Evolutionary conservation across 2,113 vertebrate genomes (phyloP).

Genomic region (Cyphomyrus plagiostoma): DNA sequence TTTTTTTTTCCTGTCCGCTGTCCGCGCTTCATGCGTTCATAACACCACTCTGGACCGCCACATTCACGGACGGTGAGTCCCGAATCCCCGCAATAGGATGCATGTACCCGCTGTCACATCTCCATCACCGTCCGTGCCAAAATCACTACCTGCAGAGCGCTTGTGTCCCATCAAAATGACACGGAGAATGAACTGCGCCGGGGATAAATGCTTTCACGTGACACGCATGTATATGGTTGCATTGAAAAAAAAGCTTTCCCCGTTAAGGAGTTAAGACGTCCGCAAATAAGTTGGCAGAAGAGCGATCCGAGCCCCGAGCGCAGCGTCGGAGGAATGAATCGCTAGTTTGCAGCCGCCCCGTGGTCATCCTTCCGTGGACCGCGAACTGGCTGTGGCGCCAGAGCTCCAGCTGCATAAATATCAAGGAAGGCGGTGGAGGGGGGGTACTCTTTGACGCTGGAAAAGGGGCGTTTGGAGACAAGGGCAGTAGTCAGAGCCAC

Average conservation of each 20-base stretch:
- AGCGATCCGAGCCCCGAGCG: neutral
- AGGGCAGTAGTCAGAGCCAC: neutral
- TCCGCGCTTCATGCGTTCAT: conserved; percentile 45
- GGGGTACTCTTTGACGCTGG: neutral
- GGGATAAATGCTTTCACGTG: neutral
- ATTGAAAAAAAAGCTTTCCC: neutral
- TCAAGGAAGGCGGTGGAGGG: neutral
- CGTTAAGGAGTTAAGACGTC: neutral
- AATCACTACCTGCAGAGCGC: conserved; percentile 1
- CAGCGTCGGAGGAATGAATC: neutral
- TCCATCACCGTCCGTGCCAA: conserved; percentile 18
- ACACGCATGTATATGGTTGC: neutral
- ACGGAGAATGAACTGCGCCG: neutral
- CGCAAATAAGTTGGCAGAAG: neutral
- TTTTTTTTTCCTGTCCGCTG: conserved; percentile 44
- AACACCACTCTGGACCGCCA: conserved; percentile 27
- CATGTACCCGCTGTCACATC: conserved; percentile 8
- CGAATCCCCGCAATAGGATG: conserved; percentile 24
- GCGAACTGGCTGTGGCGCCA: neutral
- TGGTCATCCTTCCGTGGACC: neutral
- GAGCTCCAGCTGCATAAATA: conserved; percentile 1
- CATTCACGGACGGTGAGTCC: conserved; percentile 42
- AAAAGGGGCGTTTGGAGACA: neutral
- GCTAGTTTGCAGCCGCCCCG: neutral
- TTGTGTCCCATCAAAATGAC: neutral